Evolutionary conservation across 1,140 invertebrate genomes (phyloP).

Genomic region (Bombus sibiricus): DNA sequence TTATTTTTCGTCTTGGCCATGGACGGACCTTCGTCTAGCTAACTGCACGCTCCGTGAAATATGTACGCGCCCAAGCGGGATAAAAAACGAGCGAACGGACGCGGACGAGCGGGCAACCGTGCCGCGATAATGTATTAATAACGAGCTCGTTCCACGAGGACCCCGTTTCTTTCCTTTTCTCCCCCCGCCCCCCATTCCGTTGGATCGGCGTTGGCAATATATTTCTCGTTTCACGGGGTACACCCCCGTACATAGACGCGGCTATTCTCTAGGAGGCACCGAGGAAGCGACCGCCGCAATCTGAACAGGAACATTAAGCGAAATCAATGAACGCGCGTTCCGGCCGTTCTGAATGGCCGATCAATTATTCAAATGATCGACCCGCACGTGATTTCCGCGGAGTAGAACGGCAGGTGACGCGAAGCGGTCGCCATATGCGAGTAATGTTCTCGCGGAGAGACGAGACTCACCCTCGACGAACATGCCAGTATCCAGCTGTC

Average conservation of each 20-base stretch:
- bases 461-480: neutral
- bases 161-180: neutral
- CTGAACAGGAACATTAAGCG: constrained; percentile 47
- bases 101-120: neutral
- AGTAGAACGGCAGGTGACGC: constrained; percentile 46
- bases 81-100: neutral
- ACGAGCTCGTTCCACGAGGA: neutral
- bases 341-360: constrained; percentile 45
- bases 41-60: constrained; percentile 17
- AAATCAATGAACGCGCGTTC: constrained; percentile 59
- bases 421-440: constrained; percentile 34
- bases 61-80: neutral
- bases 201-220: neutral
- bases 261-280: no score
- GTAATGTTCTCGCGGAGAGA: constrained; percentile 51
- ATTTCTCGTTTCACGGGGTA: neutral
- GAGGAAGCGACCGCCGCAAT: constrained; percentile 20
- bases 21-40: neutral
- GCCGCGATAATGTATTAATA: constrained; percentile 35
- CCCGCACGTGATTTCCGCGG: constrained; percentile 51
- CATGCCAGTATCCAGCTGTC: constrained; percentile 21
- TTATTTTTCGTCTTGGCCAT: neutral
- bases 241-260: no score
- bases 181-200: no score
- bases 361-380: constrained; percentile 68